Percentiles rank a stretch among this genome's conserved stretches.
Conservation (phyloP, 2,113 vertebrate genomes). For the Callorhinus ursinus region DNA sequence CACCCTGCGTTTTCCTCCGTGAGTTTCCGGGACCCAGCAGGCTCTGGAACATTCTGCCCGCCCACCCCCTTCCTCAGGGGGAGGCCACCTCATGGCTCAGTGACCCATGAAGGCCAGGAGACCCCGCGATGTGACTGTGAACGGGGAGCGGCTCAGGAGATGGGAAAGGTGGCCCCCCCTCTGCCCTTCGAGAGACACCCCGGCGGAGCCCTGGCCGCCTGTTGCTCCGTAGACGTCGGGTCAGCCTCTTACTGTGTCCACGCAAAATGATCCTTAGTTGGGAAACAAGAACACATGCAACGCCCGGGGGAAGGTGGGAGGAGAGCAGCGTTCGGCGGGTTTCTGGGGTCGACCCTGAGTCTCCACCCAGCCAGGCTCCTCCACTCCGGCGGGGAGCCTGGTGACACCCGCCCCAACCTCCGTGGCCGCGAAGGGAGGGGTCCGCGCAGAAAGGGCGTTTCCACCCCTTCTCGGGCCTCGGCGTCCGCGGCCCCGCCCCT, state of each 20-base stretch:
- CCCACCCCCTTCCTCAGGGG: neutral
- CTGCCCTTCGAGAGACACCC: neutral
- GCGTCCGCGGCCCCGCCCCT: constrained; percentile 54
- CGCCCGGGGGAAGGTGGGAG: neutral
- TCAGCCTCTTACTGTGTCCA: neutral
- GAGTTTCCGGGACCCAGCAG: neutral
- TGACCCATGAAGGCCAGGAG: neutral
- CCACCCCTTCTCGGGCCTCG: neutral
- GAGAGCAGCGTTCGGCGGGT: neutral
- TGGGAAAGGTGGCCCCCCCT: neutral
- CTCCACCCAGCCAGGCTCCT: neutral
- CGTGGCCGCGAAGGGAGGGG: neutral
- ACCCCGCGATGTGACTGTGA: neutral
- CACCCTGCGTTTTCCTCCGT: neutral
- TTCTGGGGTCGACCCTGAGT: neutral
- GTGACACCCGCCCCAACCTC: neutral
- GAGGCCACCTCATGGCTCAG: neutral
- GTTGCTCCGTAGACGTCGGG: constrained; percentile 49
- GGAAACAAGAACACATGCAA: neutral
- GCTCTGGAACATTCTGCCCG: neutral
- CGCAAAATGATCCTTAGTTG: neutral
- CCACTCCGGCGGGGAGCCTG: neutral
- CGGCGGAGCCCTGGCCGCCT: neutral
- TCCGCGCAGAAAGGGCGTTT: neutral
- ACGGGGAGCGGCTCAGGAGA: neutral